phyloP scores from a whole-genome alignment of 2,113 vertebrate species.

The Tupaia chinensis region DNA sequence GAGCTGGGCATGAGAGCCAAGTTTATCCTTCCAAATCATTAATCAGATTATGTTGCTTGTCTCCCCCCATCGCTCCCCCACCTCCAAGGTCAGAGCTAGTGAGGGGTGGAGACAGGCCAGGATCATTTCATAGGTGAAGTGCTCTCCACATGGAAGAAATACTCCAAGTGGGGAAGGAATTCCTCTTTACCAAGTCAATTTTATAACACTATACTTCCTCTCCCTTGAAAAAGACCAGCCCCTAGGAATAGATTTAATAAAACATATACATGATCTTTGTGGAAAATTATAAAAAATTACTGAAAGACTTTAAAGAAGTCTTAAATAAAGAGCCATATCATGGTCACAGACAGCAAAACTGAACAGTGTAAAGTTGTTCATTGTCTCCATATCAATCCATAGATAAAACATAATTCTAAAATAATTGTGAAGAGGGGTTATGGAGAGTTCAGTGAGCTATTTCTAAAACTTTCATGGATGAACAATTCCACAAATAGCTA shows the following conservation, averaged over 20 bases:
- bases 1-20: conserved; percentile 55
- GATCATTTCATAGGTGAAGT: conserved; percentile 31
- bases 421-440: not conserved
- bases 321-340: not conserved
- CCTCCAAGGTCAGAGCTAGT: not conserved
- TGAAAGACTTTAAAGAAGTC: not conserved
- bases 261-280: conserved; percentile 26
- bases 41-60: conserved; percentile 70
- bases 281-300: conserved; percentile 25
- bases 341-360: not conserved
- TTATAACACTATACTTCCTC: not conserved
- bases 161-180: not conserved
- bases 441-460: conserved; percentile 13
- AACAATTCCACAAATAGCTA: not conserved
- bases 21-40: conserved; percentile 72
- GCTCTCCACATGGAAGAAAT: not conserved
- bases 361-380: not conserved
- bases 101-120: conserved; percentile 35
- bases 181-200: not conserved
- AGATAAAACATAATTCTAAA: not conserved
- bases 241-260: not conserved
- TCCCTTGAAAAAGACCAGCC: not conserved
- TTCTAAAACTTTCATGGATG: conserved; percentile 7
- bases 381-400: not conserved
- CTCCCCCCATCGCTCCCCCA: not conserved